Conservation (phyloP, 2,113 vertebrate species). For the Phasianus colchicus region DNA sequence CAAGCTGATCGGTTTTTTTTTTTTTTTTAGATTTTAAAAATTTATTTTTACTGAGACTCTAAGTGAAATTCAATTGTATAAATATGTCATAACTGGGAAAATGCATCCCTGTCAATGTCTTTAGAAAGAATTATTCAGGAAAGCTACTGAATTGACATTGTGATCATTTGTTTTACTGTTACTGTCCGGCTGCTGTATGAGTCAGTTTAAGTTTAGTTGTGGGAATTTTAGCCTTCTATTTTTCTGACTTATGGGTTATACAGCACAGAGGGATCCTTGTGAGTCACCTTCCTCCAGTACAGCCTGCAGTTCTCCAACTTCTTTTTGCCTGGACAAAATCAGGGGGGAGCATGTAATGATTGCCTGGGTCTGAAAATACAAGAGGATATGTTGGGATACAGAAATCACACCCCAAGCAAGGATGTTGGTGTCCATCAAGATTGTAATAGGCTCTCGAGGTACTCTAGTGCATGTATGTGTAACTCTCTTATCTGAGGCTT, state of each 20-base stretch:
- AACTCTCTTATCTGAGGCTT: not conserved
- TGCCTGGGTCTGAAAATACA: not conserved
- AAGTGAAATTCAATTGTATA: not conserved
- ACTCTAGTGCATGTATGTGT: not conserved
- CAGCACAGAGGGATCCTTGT: not conserved
- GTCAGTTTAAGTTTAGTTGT: not conserved
- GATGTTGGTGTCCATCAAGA: not conserved
- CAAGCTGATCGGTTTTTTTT: not conserved
- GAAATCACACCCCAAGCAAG: not conserved
- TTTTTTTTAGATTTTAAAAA: not conserved
- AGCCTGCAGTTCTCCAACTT: not conserved
- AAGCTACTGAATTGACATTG: not conserved
- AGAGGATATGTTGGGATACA: not conserved
- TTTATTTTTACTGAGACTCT: not conserved
- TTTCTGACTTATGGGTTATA: not conserved
- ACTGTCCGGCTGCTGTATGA: accelerated
- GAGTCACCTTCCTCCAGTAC: not conserved
- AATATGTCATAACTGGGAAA: not conserved
- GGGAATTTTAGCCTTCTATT: not conserved
- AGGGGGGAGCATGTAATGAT: not conserved
- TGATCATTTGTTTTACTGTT: not conserved
- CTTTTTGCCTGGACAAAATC: not conserved
- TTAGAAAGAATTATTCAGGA: not conserved
- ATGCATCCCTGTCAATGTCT: not conserved
- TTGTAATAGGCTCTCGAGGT: not conserved